phyloP scores from a whole-genome alignment of 2,113 vertebrate genomes.

The Notothenia rossii region DNA sequence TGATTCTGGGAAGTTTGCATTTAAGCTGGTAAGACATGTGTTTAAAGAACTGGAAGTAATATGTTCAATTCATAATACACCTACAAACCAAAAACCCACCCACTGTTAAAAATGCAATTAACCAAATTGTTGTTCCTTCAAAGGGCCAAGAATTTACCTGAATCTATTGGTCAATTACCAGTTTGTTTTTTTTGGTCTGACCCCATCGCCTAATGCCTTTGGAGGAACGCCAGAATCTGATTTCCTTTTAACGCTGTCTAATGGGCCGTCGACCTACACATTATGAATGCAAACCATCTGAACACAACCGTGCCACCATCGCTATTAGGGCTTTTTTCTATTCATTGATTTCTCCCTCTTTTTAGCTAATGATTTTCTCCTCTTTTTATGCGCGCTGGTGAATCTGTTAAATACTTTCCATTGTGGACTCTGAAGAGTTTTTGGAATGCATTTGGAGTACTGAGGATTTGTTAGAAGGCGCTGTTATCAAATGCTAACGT shows the following conservation, averaged over 20 bases:
- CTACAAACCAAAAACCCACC: conserved; percentile 60
- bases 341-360: conserved; percentile 73
- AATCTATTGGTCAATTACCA: conserved; percentile 80
- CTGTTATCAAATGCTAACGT: conserved; percentile 49
- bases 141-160: conserved; percentile 71
- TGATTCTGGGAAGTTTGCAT: conserved; percentile 16
- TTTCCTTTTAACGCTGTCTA: conserved; percentile 79
- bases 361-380: conserved; percentile 44
- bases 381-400: conserved; percentile 50
- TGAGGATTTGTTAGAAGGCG: conserved; percentile 60
- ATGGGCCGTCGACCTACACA: conserved; percentile 77
- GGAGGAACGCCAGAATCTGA: conserved; percentile 73
- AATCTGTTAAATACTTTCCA: conserved; percentile 55
- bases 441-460: conserved; percentile 48
- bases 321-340: conserved; percentile 69
- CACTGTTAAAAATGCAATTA: conserved; percentile 65
- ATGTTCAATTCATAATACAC: conserved; percentile 30
- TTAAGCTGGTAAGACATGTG: conserved; percentile 13
- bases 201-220: conserved; percentile 77
- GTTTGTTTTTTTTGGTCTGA: conserved; percentile 75
- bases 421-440: conserved; percentile 30
- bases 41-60: conserved; percentile 36
- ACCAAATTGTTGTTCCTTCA: conserved; percentile 64
- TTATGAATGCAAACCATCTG: conserved; percentile 76
- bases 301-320: conserved; percentile 41